Percentiles rank a stretch among this genome's conserved stretches.
Conservation (phyloP, 2,797 vertebrate species). For the Emydoidea blandingii region DNA sequence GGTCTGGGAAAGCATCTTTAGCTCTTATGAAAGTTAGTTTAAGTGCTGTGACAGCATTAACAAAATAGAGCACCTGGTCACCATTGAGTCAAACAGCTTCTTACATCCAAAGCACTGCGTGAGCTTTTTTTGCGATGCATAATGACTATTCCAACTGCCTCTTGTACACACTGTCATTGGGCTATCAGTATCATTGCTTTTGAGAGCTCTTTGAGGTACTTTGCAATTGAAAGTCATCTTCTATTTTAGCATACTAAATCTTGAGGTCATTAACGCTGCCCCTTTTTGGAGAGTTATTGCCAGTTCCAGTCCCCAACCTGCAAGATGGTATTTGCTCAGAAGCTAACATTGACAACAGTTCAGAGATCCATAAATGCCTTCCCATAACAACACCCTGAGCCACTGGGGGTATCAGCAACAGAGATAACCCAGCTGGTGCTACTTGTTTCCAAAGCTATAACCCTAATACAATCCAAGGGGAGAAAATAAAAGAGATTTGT, state of each 20-base stretch:
- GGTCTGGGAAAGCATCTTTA: not conserved
- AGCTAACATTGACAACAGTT: slow-evolving; percentile 25
- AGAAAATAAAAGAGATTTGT: slow-evolving; percentile 56
- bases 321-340: not conserved
- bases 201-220: not conserved
- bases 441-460: slow-evolving; percentile 68
- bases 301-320: not conserved
- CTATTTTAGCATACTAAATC: not conserved
- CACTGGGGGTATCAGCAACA: slow-evolving; percentile 24
- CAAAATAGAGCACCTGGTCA: fast-evolving
- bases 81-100: not conserved
- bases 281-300: not conserved
- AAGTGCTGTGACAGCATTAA: not conserved
- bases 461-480: slow-evolving; percentile 7
- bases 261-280: not conserved
- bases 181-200: not conserved
- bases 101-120: not conserved
- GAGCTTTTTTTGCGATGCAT: not conserved
- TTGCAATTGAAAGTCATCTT: not conserved
- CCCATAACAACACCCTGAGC: slow-evolving; percentile 24
- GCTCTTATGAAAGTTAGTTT: not conserved
- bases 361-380: slow-evolving; percentile 44
- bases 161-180: fast-evolving
- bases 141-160: not conserved
- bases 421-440: slow-evolving; percentile 65